Conservation (phyloP, 2,797 vertebrate species). For the Trachurus trachurus region DNA sequence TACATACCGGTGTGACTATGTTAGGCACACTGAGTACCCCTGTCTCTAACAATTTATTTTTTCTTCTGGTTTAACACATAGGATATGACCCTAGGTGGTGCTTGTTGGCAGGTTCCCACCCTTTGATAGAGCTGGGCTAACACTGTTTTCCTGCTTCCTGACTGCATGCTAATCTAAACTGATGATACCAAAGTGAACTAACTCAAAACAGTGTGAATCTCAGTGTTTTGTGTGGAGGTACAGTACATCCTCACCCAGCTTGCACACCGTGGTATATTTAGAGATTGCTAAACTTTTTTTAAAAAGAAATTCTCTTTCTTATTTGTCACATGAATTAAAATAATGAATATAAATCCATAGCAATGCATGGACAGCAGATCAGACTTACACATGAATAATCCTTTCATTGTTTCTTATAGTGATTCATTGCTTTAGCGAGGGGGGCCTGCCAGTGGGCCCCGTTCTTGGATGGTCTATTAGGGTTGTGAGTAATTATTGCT, state of each 20-base stretch:
- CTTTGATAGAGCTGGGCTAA: neutral
- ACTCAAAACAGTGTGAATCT: neutral
- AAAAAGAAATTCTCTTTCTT: conserved; percentile 12
- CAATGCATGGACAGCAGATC: conserved; percentile 45
- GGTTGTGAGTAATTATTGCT: conserved; percentile 56
- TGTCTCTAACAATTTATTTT: neutral
- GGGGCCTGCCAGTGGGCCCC: conserved; percentile 18
- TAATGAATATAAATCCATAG: conserved; percentile 60
- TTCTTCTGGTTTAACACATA: neutral
- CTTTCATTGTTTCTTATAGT: conserved; percentile 45
- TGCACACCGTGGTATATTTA: conserved; percentile 11
- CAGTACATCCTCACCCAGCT: neutral
- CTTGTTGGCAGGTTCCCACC: neutral
- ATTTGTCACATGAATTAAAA: conserved; percentile 47
- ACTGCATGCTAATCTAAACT: too few species aligned
- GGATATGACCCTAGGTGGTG: neutral
- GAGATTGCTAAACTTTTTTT: conserved; percentile 36
- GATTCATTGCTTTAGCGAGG: conserved; percentile 60
- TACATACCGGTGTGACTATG: too few species aligned
- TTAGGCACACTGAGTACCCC: too few species aligned
- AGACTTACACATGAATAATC: conserved; percentile 62
- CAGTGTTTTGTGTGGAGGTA: neutral
- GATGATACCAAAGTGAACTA: too few species aligned
- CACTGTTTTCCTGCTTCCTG: too few species aligned
- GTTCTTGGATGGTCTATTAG: conserved; percentile 56